Evolutionary conservation across 2,888 invertebrate genomes (phyloP).

Genomic region (Strigamia crassipes): DNA sequence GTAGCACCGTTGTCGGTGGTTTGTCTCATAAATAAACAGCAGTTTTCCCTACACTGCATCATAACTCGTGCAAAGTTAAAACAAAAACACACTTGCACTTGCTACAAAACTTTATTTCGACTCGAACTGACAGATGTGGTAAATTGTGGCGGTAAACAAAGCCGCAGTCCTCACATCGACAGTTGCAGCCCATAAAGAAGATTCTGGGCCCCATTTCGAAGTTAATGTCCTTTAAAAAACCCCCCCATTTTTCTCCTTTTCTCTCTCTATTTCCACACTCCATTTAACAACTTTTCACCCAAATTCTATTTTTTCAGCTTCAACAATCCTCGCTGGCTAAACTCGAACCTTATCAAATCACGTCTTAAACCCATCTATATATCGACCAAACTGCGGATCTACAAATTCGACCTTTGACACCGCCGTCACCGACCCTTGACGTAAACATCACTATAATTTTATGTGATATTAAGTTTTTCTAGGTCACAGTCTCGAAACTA

Average conservation of each 20-base stretch:
- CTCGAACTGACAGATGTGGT: constrained; percentile 23
- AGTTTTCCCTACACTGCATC: background rate
- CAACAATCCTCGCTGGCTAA: background rate
- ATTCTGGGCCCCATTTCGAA: constrained; percentile 23
- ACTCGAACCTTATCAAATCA: constrained; percentile 2
- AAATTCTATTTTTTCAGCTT: constrained; percentile 12
- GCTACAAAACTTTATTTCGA: constrained; percentile 10
- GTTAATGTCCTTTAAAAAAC: constrained; percentile 31
- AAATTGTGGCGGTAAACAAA: constrained; percentile 35
- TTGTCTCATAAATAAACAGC: background rate
- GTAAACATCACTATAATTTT: constrained; percentile 39
- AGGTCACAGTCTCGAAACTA: background rate
- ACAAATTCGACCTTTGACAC: background rate
- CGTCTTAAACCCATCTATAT: background rate
- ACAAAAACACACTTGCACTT: background rate
- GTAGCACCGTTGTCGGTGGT: background rate
- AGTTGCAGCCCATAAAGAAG: constrained; percentile 26
- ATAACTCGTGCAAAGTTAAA: background rate
- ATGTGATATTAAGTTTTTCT: background rate
- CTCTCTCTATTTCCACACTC: background rate
- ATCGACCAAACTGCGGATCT: background rate
- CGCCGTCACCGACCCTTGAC: background rate
- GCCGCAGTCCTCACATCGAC: constrained; percentile 26
- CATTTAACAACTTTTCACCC: constrained; percentile 37
- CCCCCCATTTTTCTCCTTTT: constrained; percentile 7